Evolutionary conservation across 2,113 vertebrate species (phyloP), one percentile per base, ranked within the genome.

Genomic region (Vidua macroura): DNA sequence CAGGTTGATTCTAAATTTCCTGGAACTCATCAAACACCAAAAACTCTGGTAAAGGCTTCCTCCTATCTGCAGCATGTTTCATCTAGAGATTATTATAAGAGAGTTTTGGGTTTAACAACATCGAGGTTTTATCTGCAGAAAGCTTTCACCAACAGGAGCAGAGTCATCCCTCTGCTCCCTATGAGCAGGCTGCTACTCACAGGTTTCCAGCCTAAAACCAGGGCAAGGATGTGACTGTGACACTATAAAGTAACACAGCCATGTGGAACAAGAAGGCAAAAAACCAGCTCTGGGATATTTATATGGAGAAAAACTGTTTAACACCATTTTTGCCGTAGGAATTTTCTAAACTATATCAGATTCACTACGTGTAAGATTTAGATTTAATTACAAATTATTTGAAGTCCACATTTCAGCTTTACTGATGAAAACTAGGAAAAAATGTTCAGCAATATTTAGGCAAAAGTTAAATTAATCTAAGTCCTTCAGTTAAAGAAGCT

Each of bases 161-260:
- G 30, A 48, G 25, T 37, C 11, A 16, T 83, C 10, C 21, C 37
- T 1, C 19, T 56, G 18, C 24, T 75, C 20, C 14, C 33, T 13
- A 4, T 10, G 30, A 14, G 30, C 0, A 0, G 43, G 23, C 11
- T 55, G 25, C 18, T 68, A 17, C 31, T 82, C 52, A 30, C 1
- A 7, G 17, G 20, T 76, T 85, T 70, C 25, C 68, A 51, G 6
- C 14, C 30, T 51, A 69, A 70, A 35, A 49, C 11, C 52, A 51
- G 39, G 24, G 7, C 41, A 64, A 83, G 46, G 17, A 37, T 15
- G 15, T 7, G 24, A 33, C 16, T 37, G 24, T 12, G 20, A 51
- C 14, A 18, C 3, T 63, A 8, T 10, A 15, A 91, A 82, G 12
- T 35, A 63, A 70, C 28, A 23, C 10, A 88, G 30, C 25, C 27